Conservation (phyloP, 2,797 vertebrate genomes). For the Melanotaenia parkinsoni region DNA sequence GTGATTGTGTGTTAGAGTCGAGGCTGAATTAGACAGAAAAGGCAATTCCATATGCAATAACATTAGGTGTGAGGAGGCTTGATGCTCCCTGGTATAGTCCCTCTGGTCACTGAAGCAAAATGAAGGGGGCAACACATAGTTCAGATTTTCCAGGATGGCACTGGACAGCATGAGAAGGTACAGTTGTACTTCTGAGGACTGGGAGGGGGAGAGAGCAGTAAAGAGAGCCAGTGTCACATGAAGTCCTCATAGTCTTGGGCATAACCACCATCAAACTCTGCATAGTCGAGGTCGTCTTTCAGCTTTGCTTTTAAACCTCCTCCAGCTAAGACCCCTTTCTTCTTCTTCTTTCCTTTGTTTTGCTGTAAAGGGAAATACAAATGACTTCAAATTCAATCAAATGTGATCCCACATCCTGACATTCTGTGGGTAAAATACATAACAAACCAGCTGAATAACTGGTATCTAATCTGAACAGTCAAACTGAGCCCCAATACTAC, state of each 20-base stretch:
- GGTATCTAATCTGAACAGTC: neutral
- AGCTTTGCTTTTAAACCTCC: conserved; percentile 95
- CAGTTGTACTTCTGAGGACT: conserved; percentile 89
- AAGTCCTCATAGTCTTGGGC: conserved; percentile 98
- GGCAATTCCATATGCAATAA: conserved; percentile 79
- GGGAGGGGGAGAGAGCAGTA: conserved; percentile 78
- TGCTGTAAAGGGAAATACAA: conserved; percentile 78
- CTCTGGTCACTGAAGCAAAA: conserved; percentile 82
- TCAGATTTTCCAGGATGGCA: conserved; percentile 90
- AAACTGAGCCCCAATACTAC: neutral
- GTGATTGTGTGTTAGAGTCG: conserved; percentile 57
- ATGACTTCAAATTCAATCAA: neutral
- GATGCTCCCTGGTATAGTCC: conserved; percentile 80
- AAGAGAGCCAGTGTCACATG: conserved; percentile 90
- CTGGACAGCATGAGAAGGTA: conserved; percentile 94
- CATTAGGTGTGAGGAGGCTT: conserved; percentile 67
- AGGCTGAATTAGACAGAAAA: conserved; percentile 80
- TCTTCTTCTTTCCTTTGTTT: conserved; percentile 99
- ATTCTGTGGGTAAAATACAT: neutral
- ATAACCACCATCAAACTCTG: conserved; percentile 90
- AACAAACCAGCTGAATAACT: neutral
- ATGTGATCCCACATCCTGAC: neutral
- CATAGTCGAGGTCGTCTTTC: conserved; percentile 95
- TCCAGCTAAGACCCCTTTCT: conserved; percentile 91
- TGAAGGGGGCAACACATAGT: conserved; percentile 88